phyloP scores from a whole-genome alignment of 2,888 invertebrate genomes.

The Diplolepis rosae region DNA sequence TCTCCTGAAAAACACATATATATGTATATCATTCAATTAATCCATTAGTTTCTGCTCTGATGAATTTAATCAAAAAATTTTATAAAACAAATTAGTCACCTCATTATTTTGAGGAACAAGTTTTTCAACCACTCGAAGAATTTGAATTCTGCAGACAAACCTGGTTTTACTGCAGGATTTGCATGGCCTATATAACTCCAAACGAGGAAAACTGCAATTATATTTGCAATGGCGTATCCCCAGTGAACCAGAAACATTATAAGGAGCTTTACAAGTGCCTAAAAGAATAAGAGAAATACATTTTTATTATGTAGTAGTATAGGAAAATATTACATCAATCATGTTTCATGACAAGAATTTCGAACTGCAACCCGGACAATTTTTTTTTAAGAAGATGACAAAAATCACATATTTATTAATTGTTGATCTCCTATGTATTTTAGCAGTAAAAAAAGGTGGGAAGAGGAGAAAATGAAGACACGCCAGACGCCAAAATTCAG shows the following conservation, averaged over 20 bases:
- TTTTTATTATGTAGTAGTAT: conserved; percentile 1
- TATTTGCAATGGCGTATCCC: conserved; percentile 91
- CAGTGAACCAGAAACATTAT: conserved; percentile 96
- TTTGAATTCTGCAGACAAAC: conserved; percentile 87
- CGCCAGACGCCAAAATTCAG: too few species aligned
- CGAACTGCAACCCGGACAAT: too few species aligned
- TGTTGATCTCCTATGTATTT: too few species aligned
- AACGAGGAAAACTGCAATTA: conserved; percentile 86
- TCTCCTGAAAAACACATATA: conserved; percentile 80
- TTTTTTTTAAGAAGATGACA: too few species aligned
- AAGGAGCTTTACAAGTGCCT: conserved; percentile 90
- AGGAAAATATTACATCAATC: too few species aligned
- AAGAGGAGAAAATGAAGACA: too few species aligned
- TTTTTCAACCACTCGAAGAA: conserved; percentile 87
- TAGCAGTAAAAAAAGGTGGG: too few species aligned
- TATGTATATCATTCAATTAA: too few species aligned
- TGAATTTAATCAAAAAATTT: not conserved
- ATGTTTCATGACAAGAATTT: too few species aligned
- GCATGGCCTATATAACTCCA: conserved; percentile 97
- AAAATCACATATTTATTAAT: too few species aligned
- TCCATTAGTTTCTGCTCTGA: conserved; percentile 8
- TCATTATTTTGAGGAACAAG: conserved; percentile 82
- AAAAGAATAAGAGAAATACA: conserved; percentile 56
- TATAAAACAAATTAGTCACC: conserved; percentile 76
- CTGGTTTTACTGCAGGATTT: conserved; percentile 96